A percentile compares a stretch with the other conserved stretches of the same genome.
Conservation (phyloP, 2,797 vertebrate genomes). For the Chelon labrosus region DNA sequence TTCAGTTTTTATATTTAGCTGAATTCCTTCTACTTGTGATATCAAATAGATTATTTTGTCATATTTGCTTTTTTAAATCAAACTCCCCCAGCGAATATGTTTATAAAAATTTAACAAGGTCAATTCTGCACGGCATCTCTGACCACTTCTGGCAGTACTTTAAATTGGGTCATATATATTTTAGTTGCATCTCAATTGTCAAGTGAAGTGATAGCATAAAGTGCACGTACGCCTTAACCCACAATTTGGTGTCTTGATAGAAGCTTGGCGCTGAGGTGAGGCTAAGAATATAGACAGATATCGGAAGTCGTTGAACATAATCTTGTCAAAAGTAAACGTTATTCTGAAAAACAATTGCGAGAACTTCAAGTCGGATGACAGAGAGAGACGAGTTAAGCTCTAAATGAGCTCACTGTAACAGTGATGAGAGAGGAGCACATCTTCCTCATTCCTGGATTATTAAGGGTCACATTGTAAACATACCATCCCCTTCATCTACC, state of each 20-base stretch:
- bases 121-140: neutral
- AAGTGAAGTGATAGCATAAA: neutral
- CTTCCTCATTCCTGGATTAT: conserved; percentile 23
- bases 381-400: neutral
- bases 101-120: neutral
- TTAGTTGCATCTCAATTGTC: neutral
- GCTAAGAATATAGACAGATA: neutral
- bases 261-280: neutral
- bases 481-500: neutral
- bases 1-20: no score
- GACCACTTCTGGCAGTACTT: neutral
- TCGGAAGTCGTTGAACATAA: neutral
- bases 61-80: neutral
- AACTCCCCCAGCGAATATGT: neutral
- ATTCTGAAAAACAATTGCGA: neutral
- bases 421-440: conserved; percentile 5
- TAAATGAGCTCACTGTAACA: conserved; percentile 7
- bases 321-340: neutral
- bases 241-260: neutral
- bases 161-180: neutral
- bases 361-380: conserved; percentile 13
- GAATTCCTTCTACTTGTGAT: neutral
- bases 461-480: conserved; percentile 2
- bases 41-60: neutral
- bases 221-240: neutral